A percentile compares a stretch with the other conserved stretches of the same genome.
phyloP scores from a whole-genome alignment of 2,113 vertebrate genomes.

The Limanda limanda region DNA sequence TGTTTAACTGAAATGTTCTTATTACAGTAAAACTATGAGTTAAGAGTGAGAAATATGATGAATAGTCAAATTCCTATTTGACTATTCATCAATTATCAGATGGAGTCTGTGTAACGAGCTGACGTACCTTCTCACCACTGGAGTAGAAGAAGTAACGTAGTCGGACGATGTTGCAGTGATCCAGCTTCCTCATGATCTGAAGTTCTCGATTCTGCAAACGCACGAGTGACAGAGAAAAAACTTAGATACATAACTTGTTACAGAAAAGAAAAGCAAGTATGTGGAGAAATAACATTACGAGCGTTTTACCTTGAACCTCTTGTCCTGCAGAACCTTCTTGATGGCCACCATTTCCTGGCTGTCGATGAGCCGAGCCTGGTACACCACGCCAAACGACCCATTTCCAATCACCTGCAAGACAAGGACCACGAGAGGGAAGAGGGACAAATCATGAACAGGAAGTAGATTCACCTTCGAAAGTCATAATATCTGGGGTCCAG shows the following conservation, averaged over 20 bases:
- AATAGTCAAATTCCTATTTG: too few species aligned
- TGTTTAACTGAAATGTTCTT: not conserved
- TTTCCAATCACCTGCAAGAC: constrained; percentile 88
- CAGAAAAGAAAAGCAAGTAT: not conserved
- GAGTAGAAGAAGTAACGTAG: constrained; percentile 95
- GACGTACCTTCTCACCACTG: constrained; percentile 92
- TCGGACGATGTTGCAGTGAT: constrained; percentile 93
- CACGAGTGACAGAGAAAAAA: not conserved
- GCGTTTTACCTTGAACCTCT: constrained; percentile 89
- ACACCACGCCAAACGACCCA: constrained; percentile 94
- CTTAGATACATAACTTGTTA: not conserved
- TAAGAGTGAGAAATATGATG: not conserved
- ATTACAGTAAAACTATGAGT: not conserved
- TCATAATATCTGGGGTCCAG: too few species aligned
- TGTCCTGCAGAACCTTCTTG: constrained; percentile 95
- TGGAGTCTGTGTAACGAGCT: not conserved
- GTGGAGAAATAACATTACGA: not conserved
- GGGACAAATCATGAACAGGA: too few species aligned
- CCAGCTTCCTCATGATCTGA: constrained; percentile 94
- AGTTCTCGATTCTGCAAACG: constrained; percentile 90
- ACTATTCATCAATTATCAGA: too few species aligned
- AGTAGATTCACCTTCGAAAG: too few species aligned
- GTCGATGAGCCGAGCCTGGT: constrained; percentile 92
- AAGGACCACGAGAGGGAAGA: not conserved
- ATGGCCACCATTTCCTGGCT: constrained; percentile 94